Evolutionary conservation across 2,113 vertebrate species (phyloP).

Genomic region (Ondatra zibethicus): DNA sequence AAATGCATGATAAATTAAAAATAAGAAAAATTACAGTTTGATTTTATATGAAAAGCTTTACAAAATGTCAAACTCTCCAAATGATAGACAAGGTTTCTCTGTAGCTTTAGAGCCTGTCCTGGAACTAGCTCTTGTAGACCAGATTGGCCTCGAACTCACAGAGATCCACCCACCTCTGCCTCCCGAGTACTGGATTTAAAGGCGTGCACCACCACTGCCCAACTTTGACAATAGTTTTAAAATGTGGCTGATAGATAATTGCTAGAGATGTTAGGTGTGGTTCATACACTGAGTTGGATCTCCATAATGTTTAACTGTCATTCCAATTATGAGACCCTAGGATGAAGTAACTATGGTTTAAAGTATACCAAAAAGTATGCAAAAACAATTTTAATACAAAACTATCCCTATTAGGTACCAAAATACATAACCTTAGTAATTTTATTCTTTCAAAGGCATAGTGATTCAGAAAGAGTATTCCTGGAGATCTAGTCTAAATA

Average conservation of each 20-base stretch:
- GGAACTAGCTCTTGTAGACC: no score
- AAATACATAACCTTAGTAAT: background rate
- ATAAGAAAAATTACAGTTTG: background rate
- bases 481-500: background rate
- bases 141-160: no score
- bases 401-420: background rate
- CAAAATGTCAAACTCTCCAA: background rate
- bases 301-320: background rate
- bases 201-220: no score
- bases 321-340: background rate
- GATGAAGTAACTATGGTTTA: background rate
- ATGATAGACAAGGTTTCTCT: no score
- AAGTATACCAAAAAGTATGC: no score
- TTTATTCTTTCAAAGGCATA: background rate
- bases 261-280: background rate
- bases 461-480: background rate
- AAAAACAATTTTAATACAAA: background rate
- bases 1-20: background rate
- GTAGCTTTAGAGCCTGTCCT: no score
- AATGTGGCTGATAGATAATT: background rate
- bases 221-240: background rate
- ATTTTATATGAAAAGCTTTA: constrained; percentile 15
- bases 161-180: no score
- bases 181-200: no score
- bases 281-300: background rate